Percentiles rank a stretch among this genome's conserved stretches.
Conservation (phyloP, 2,888 invertebrate species). For the Apotomis turbidana region DNA sequence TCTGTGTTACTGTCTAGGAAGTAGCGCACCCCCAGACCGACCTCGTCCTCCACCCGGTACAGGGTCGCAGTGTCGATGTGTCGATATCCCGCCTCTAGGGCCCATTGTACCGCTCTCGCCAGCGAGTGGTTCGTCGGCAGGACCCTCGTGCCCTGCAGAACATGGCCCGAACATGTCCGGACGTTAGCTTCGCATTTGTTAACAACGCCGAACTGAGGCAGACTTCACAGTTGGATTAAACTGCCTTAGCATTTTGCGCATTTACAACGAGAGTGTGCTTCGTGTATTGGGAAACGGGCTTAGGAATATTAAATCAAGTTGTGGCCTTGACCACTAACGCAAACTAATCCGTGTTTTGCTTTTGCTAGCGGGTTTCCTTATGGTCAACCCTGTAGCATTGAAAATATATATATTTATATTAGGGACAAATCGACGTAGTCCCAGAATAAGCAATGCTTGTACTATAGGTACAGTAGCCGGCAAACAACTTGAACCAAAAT, state of each 20-base stretch:
- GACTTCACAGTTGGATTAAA: conserved; percentile 11
- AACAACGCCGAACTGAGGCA: conserved; percentile 16
- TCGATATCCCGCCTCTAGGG: conserved; percentile 90
- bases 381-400: too few relatives aligned
- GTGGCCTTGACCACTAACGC: background rate
- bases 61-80: conserved; percentile 92
- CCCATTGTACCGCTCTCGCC: conserved; percentile 87
- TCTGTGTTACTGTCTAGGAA: conserved; percentile 82
- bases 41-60: conserved; percentile 89
- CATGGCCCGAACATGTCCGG: conserved; percentile 39
- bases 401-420: too few relatives aligned
- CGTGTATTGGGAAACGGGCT: background rate
- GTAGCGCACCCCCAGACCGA: conserved; percentile 88
- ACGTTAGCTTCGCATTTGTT: conserved; percentile 25
- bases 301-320: background rate
- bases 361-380: too few relatives aligned
- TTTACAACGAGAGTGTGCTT: background rate
- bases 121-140: conserved; percentile 76
- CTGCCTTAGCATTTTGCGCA: conserved; percentile 4
- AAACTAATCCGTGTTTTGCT: too few relatives aligned
- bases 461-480: too few relatives aligned
- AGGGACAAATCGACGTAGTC: too few relatives aligned
- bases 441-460: too few relatives aligned
- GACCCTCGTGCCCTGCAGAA: conserved; percentile 68
- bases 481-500: too few relatives aligned